These are phyloP conservation scores for Nemoura dubitans DNA, from an alignment of 2,888 invertebrate genomes.

Conservation along the genomic window DNA sequence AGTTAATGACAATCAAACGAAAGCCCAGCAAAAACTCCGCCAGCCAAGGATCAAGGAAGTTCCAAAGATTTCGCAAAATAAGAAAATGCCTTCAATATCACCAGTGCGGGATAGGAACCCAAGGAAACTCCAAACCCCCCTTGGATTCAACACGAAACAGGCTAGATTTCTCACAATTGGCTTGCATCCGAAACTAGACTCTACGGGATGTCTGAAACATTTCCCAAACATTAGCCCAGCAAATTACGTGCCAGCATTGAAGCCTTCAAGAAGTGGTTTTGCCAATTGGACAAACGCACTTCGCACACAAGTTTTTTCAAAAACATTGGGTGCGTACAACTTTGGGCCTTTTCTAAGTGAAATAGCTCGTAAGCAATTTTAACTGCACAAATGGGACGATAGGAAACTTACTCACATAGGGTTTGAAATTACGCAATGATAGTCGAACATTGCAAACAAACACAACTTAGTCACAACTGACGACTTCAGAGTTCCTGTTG, in stretches of 20 bases:
- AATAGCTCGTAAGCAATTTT: too few relatives aligned
- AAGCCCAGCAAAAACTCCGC: neutral
- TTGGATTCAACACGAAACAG: neutral
- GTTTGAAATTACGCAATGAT: too few relatives aligned
- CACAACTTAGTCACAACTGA: too few relatives aligned
- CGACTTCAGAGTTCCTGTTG: too few relatives aligned
- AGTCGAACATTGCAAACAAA: too few relatives aligned
- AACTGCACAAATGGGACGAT: too few relatives aligned
- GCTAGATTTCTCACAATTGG: neutral
- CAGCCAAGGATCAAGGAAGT: neutral
- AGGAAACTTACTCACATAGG: too few relatives aligned
- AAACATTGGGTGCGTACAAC: neutral
- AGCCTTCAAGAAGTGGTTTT: neutral
- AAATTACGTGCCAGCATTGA: neutral
- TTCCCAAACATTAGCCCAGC: neutral
- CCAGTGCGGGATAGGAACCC: neutral
- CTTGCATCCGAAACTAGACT: neutral
- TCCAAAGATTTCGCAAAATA: neutral
- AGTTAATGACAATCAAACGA: neutral
- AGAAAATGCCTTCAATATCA: neutral
- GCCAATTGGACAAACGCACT: neutral
- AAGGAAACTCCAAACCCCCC: neutral
- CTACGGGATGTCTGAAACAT: neutral
- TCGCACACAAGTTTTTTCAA: neutral
- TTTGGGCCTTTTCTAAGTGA: too few relatives aligned